Evolutionary conservation across 2,888 invertebrate genomes (phyloP).

Genomic region (Noctua janthe): DNA sequence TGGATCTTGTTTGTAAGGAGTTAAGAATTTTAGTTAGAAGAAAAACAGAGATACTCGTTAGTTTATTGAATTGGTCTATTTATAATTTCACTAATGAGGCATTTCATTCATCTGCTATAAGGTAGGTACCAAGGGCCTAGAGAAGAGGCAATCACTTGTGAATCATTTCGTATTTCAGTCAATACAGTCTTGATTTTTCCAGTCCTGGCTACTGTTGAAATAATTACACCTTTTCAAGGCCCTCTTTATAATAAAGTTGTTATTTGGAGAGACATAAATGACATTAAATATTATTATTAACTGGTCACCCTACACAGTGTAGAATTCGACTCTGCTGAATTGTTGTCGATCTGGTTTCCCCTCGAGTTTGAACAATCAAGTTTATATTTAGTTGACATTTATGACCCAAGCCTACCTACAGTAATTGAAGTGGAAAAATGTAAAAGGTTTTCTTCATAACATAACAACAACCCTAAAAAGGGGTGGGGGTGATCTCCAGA

Average conservation of each 20-base stretch:
- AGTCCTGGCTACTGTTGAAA: not conserved
- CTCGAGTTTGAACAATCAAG: not conserved
- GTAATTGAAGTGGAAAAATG: not conserved
- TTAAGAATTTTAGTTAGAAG: not conserved
- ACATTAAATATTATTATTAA: not conserved
- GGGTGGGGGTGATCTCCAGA: not conserved
- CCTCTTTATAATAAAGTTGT: not conserved
- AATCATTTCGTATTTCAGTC: not conserved
- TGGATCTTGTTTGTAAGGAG: not conserved
- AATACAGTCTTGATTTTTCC: not conserved
- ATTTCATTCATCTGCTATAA: not conserved
- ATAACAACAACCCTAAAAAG: not conserved
- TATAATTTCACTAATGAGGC: not conserved
- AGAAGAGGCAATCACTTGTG: not conserved
- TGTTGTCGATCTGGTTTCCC: constrained; percentile 4
- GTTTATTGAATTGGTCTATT: not conserved
- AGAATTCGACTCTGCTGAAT: constrained; percentile 9
- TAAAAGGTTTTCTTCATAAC: not conserved
- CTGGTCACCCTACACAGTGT: constrained; percentile 27
- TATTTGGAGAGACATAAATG: not conserved
- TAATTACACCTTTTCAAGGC: not conserved
- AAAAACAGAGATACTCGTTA: not conserved
- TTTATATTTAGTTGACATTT: constrained; percentile 14
- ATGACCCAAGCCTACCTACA: not conserved
- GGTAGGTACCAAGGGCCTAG: not conserved